Base-by-base conservation (phyloP, 2,113 vertebrate genomes). In the Campylorhamphus procurvoides region DNA sequence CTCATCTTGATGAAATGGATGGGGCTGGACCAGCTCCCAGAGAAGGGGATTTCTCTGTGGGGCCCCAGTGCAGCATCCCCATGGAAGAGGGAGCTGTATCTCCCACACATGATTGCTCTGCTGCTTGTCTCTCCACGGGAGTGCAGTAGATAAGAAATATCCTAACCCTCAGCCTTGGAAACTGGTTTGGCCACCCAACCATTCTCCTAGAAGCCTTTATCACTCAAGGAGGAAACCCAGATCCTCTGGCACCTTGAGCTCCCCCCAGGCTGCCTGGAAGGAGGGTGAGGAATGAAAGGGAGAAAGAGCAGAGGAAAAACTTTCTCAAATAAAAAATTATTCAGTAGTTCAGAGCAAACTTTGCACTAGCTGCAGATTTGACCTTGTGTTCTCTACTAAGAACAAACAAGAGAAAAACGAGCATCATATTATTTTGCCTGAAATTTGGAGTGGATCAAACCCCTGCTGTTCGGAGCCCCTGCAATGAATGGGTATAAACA, bases 371-470 rank as follows among this genome's bases (percentile, higher is more conserved):
- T 68, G 71, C 83, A 85, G 72, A 40, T 72, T 35, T 95, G 95
- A 96, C 95, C 94, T 88, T 93, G 78, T 96, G 94, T 93, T 95
- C 79, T 93, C 82, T 80, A 40, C 79, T 28, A 69, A 68, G 81
- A 89, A 78, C 77, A 95, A 95, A 94, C 94, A 93, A 85, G 84
- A 84, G 69, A 47, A 78, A 29, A 81, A 72, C 0, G 11, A 94
- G 89, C 84, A 75, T 87, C 49, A 2, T 29, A 20, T 74, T 88
- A 40, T 82, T 95, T 91, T 22, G 77, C 66, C 89, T 89, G 84
- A 96, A 94, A 79, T 93, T 94, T 79, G 74, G 94, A 94, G 91
- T 76, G 95, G 93, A 13, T 94, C 84, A 85, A 52, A 29, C 85
- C 78, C 89, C 94, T 64, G 94, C 96, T 79, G 81, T 9, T 91